Base-by-base conservation (phyloP, 2,888 invertebrate genomes). In the Carpatolechia fugitivella region DNA sequence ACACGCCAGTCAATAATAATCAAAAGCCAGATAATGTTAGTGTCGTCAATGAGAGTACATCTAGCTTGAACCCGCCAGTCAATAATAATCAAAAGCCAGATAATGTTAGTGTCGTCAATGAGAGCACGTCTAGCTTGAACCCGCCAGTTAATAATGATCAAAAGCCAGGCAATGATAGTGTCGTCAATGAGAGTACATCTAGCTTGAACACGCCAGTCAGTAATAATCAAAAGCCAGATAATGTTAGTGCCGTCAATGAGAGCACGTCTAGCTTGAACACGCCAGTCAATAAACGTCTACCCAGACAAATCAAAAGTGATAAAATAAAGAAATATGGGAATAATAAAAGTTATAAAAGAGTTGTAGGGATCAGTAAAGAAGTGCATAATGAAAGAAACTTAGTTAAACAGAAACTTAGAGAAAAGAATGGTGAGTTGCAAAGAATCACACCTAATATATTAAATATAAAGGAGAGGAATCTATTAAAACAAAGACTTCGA, bases 301-400 rank as follows among this genome's bases (percentile, higher is more conserved):
- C n/a, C n/a, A n/a, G n/a, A n/a, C n/a, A n/a, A n/a, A n/a, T n/a
- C n/a, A n/a, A n/a, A n/a, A n/a, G n/a, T n/a, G n/a, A n/a, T n/a
- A n/a, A n/a, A n/a, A n/a, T n/a, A n/a, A n/a, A n/a, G n/a, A n/a
- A n/a, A n/a, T n/a, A n/a, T n/a, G n/a, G n/a, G 35, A 20, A 35
- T 13, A n/a, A 10, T 36, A 4, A 44, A 29, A 44, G 13, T 44
- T 1, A 24, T 29, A 29, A 53, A 35, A 69, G 72, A 54, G 66
- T 60, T 5, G 62, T 77, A 4, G 69, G 70, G 56, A 63, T 82
- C 0, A 78, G 69, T 56, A 80, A 61, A 52, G 68, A 62, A n/a
- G 78, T 80, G 2, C 61, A 71, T 64, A 36, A 63, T n/a, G 70
- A 24, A 55, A 63, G 81, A 13, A 59, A 65, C 41, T 60, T 58